Evolutionary conservation across 1,140 invertebrate species (phyloP), one percentile per base, ranked within the genome.

Genomic region (Cryptotermes secundus): DNA sequence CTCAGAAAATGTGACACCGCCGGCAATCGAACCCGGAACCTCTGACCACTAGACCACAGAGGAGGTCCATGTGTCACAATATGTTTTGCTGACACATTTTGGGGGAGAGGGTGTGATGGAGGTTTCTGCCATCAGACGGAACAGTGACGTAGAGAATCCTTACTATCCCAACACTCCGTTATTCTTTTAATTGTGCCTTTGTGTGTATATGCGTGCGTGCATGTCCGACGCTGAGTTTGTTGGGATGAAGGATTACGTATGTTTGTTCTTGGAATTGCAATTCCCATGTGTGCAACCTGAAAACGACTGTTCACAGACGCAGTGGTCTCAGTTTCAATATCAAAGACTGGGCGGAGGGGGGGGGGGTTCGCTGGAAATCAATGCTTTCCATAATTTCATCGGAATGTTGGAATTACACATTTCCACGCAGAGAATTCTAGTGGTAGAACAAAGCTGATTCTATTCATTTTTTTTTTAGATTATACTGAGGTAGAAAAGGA

Each of bases 261-360:
- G 59, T 72, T 72, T 72, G 59, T 72, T 72, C 59, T 72, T 72
- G 59, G 59, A 72, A 72, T 72, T 72, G 59, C 59, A 72, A 72
- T 72, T 72, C 59, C 26, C 26, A 72, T 72, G 59, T 72, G n/a
- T 72, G 26, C 26, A 72, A 72, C 26, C 59, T 59, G 53, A 24
- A 42, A 42, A 24, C 53, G n/a, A n/a, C n/a, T n/a, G n/a, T n/a
- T n/a, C n/a, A n/a, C 59, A 31, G 59, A 72, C n/a, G 59, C 59
- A 72, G n/a, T 72, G 59, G 59, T 72, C 59, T 72, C 59, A 72
- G 59, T 72, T 72, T 72, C 59, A 72, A 72, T 72, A 72, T 72
- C 26, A 72, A 72, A 72, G 59, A n/a, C n/a, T 72, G 1, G 59
- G 59, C 26, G 4, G 38, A 12, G 38, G 38, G 38, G 4, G 38